A percentile compares a stretch with the other conserved stretches of the same genome.
Evolutionary conservation across 2,113 vertebrate species (phyloP).

Genomic region (Rhinoderma darwinii): DNA sequence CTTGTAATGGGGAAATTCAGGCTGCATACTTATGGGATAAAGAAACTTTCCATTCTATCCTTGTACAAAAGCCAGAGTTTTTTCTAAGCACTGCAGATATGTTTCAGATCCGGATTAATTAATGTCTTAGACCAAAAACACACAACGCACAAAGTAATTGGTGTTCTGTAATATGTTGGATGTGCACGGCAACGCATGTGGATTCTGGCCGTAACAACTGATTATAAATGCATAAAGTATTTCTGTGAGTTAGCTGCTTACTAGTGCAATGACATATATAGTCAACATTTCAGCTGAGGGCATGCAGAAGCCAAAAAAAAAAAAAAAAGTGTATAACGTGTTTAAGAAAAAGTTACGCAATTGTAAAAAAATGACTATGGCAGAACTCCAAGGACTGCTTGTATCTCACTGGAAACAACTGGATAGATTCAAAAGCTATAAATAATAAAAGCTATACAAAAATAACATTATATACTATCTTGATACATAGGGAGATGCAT

Average conservation of each 20-base stretch:
- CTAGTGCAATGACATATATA: constrained; percentile 42
- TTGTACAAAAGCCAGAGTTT: constrained; percentile 9
- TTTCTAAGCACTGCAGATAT: constrained; percentile 4
- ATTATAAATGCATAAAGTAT: constrained; percentile 4
- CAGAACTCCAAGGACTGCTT: constrained; percentile 45
- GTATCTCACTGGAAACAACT: constrained; percentile 46
- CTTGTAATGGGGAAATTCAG: background rate
- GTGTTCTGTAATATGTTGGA: background rate
- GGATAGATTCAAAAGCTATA: constrained; percentile 20
- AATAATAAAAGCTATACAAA: constrained; percentile 6
- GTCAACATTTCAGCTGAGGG: constrained; percentile 41
- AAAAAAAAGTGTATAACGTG: constrained; percentile 39
- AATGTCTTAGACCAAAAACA: background rate
- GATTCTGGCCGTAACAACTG: constrained; percentile 24
- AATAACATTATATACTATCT: background rate
- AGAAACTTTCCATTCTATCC: background rate
- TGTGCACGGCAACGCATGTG: background rate
- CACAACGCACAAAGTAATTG: constrained; percentile 27
- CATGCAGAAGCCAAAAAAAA: constrained; percentile 23
- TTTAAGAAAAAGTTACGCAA: constrained; percentile 48
- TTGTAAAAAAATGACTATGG: constrained; percentile 41
- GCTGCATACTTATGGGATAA: background rate
- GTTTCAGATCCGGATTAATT: constrained; percentile 38
- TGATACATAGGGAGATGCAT: background rate
- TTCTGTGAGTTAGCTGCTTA: background rate